phyloP scores from a whole-genome alignment of 2,888 invertebrate species.

The Rhagophthalmus giganteus region DNA sequence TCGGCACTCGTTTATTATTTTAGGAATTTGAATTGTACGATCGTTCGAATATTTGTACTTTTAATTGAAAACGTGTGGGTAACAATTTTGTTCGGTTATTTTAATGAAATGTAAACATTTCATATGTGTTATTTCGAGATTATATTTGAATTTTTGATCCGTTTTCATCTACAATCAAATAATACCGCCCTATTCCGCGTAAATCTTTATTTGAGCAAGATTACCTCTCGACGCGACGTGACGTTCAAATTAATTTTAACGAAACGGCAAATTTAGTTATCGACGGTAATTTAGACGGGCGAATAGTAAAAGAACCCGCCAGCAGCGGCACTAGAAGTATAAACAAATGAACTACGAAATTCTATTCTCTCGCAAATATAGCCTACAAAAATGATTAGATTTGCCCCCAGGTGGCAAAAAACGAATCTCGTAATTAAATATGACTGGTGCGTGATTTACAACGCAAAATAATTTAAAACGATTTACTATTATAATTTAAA shows the following conservation, averaged over 20 bases:
- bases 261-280: not conserved
- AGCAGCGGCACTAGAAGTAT: no score
- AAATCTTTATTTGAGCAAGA: conserved; percentile 27
- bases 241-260: conserved; percentile 4
- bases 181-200: conserved; percentile 29
- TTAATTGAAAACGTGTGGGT: conserved; percentile 56
- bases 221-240: conserved; percentile 1
- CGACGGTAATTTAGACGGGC: no score
- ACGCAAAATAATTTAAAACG: not conserved
- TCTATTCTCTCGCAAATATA: conserved; percentile 2
- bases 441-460: conserved; percentile 2
- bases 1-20: conserved; percentile 42
- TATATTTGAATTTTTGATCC: conserved; percentile 45
- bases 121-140: conserved; percentile 42
- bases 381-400: conserved; percentile 3
- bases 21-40: conserved; percentile 38
- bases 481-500: not conserved
- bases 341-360: not conserved
- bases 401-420: conserved; percentile 4
- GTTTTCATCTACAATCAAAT: conserved; percentile 42
- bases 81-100: conserved; percentile 52
- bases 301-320: no score
- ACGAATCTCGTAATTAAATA: conserved; percentile 2
- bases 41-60: conserved; percentile 47
- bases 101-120: conserved; percentile 55